Conservation (phyloP, 2,797 vertebrate genomes). For the Liasis olivaceus region DNA sequence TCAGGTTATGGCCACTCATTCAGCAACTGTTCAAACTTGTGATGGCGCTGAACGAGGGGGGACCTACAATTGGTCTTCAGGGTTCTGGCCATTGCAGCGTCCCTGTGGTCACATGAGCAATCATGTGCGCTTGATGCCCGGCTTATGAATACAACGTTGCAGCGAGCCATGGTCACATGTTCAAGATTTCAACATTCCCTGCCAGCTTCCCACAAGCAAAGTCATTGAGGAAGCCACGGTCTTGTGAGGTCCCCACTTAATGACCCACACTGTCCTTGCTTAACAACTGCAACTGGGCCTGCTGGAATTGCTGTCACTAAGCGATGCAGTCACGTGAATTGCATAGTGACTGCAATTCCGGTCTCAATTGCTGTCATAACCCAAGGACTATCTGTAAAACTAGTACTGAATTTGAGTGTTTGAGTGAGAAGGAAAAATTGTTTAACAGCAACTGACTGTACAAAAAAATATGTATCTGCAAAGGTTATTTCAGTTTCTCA, state of each 20-base stretch:
- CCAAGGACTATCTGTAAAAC: neutral
- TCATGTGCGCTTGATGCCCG: neutral
- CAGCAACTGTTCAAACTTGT: neutral
- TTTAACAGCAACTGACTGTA: neutral
- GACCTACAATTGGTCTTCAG: neutral
- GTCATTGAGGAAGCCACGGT: too few relatives aligned
- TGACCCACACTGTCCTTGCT: neutral
- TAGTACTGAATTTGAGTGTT: neutral
- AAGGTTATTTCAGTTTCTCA: neutral
- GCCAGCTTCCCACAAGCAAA: too few relatives aligned
- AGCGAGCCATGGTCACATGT: neutral
- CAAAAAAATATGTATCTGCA: neutral
- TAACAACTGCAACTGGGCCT: neutral
- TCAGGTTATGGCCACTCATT: neutral
- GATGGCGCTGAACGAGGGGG: neutral
- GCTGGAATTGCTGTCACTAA: neutral
- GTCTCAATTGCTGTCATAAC: neutral
- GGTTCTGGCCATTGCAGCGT: neutral
- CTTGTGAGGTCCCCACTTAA: neutral
- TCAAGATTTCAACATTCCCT: too few relatives aligned
- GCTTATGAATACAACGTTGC: neutral
- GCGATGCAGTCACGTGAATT: neutral
- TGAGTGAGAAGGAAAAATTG: neutral
- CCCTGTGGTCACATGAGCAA: neutral
- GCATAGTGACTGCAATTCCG: neutral